These are phyloP conservation scores for Caenorhabditis sp. DNA, from an alignment of 2,888 invertebrate genomes.

Conservation along the genomic window DNA sequence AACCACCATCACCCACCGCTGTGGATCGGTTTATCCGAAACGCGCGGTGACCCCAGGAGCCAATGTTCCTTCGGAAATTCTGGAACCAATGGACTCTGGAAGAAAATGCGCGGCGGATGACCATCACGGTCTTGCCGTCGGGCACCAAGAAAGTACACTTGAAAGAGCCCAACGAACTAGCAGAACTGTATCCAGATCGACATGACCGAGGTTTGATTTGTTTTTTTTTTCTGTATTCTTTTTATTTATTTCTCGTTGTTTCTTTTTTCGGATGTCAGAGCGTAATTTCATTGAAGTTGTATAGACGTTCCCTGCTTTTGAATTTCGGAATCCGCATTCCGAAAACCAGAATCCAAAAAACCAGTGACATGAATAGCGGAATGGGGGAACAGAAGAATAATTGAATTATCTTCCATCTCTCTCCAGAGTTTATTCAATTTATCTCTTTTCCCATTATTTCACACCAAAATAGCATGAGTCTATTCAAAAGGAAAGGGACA, in stretches of 20 bases:
- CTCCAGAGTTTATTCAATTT: conserved; percentile 29
- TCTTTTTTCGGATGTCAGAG: not conserved
- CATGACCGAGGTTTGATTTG: conserved; percentile 63
- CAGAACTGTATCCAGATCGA: conserved; percentile 70
- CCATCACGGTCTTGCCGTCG: conserved; percentile 76
- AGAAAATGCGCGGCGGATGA: conserved; percentile 78
- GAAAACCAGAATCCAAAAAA: conserved; percentile 5
- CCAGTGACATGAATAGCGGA: conserved; percentile 41
- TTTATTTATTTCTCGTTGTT: conserved; percentile 26
- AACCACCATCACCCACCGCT: conserved; percentile 49
- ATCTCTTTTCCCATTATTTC: conserved; percentile 16
- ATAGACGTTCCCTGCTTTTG: conserved; percentile 38
- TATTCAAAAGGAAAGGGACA: conserved; percentile 14
- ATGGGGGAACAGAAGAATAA: conserved; percentile 21
- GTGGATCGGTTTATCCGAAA: conserved; percentile 48
- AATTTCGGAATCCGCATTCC: not conserved
- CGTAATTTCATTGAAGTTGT: conserved; percentile 40
- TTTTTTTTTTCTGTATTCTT: conserved; percentile 32
- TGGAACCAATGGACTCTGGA: conserved; percentile 82
- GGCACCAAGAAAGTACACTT: conserved; percentile 77
- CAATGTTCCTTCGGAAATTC: conserved; percentile 81
- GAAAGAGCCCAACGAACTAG: conserved; percentile 67
- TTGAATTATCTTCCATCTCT: conserved; percentile 26
- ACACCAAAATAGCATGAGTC: conserved; percentile 33
- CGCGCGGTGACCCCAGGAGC: conserved; percentile 51